Evolutionary conservation across 1,140 invertebrate species (phyloP).

Genomic region (Ephestia elutella): DNA sequence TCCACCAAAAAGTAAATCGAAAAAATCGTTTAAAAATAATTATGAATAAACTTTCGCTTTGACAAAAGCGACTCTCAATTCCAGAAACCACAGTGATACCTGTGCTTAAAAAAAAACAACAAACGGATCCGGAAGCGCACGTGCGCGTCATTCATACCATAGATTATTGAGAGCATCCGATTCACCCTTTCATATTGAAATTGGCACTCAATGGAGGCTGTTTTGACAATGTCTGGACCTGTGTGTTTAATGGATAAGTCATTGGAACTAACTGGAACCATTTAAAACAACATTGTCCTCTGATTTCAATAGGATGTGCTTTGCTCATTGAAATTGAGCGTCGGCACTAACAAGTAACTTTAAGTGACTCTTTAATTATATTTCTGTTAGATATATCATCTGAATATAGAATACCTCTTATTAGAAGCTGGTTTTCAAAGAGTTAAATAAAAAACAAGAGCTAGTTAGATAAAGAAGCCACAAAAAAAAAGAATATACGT

Average conservation of each 20-base stretch:
- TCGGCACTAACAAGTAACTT: no score
- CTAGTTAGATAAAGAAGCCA: no score
- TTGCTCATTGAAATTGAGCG: no score
- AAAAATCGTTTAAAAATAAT: not conserved
- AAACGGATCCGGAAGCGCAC: constrained; percentile 18
- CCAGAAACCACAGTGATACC: not conserved
- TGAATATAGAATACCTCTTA: no score
- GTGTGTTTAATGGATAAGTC: not conserved
- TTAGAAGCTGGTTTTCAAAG: no score
- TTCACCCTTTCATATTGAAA: constrained; percentile 10
- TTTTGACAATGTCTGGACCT: constrained; percentile 7
- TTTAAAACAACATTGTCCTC: not conserved
- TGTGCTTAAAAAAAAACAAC: not conserved
- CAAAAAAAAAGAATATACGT: no score
- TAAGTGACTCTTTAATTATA: no score
- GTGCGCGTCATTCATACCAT: constrained; percentile 17
- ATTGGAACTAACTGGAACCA: not conserved
- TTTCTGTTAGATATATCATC: no score
- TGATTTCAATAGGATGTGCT: not conserved
- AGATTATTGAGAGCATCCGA: constrained; percentile 12
- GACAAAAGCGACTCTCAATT: not conserved
- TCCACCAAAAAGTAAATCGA: not conserved
- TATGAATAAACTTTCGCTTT: not conserved
- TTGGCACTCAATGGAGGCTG: constrained; percentile 1
- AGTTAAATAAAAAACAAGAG: no score